phyloP scores from a whole-genome alignment of 2,113 vertebrate species.

The Origma solitaria region DNA sequence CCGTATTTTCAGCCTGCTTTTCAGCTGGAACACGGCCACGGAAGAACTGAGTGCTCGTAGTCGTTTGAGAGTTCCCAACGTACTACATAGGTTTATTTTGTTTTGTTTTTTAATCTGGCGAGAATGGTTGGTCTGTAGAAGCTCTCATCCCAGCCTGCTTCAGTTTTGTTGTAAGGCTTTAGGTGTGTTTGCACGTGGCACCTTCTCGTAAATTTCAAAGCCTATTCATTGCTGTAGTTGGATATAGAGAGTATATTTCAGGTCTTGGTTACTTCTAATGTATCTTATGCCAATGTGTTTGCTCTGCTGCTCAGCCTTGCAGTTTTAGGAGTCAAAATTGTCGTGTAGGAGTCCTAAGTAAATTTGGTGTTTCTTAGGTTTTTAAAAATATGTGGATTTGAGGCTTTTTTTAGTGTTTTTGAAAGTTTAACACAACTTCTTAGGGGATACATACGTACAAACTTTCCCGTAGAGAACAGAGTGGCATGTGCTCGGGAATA shows the following conservation, averaged over 20 bases:
- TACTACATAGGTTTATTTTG: neutral
- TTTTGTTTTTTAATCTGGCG: no score
- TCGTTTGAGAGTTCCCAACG: neutral
- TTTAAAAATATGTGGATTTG: neutral
- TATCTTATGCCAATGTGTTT: neutral
- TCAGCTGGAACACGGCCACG: neutral
- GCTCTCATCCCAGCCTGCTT: neutral
- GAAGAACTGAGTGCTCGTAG: neutral
- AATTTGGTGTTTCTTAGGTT: neutral
- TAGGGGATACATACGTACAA: neutral
- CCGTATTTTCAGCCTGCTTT: fast-evolving
- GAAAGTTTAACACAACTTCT: neutral
- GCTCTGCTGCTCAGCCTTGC: neutral
- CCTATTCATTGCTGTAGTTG: neutral
- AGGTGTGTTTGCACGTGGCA: neutral
- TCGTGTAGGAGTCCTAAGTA: neutral
- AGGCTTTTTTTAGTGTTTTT: neutral
- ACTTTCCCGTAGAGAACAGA: neutral
- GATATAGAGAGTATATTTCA: neutral
- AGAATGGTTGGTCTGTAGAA: neutral
- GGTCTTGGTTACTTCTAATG: neutral
- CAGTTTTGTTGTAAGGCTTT: neutral
- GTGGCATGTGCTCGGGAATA: fast-evolving
- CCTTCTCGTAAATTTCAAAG: neutral
- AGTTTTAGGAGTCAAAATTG: neutral